Evolutionary conservation across 2,888 invertebrate genomes (phyloP).

Genomic region (Leptinotarsa tumamoca): DNA sequence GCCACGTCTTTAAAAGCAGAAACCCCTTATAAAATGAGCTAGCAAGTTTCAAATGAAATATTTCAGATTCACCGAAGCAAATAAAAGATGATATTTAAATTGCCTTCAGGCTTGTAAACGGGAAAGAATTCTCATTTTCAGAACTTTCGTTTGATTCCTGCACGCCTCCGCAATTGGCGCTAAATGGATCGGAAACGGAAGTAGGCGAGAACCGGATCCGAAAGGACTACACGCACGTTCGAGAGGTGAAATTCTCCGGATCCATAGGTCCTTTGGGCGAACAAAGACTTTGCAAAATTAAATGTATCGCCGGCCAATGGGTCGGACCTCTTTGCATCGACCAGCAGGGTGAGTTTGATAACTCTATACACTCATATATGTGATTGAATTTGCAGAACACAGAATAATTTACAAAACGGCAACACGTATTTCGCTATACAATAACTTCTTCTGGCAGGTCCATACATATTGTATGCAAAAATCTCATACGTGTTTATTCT

Average conservation of each 20-base stretch:
- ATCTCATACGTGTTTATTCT: too few relatives aligned
- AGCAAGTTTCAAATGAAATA: neutral
- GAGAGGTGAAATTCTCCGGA: constrained; percentile 80
- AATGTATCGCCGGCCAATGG: constrained; percentile 88
- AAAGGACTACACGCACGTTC: constrained; percentile 64
- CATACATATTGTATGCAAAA: too few relatives aligned
- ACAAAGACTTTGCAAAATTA: constrained; percentile 82
- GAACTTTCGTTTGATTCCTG: constrained; percentile 64
- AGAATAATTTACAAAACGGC: too few relatives aligned
- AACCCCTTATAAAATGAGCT: neutral
- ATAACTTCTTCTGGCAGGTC: too few relatives aligned
- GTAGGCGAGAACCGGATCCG: constrained; percentile 61
- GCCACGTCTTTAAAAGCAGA: neutral
- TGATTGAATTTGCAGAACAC: too few relatives aligned
- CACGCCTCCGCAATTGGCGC: constrained; percentile 64
- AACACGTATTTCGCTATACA: too few relatives aligned
- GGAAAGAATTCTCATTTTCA: constrained; percentile 40
- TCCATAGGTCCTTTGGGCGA: constrained; percentile 81
- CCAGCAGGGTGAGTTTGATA: constrained; percentile 73
- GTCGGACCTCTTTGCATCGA: constrained; percentile 84
- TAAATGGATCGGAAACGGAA: constrained; percentile 66
- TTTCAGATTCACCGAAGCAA: neutral
- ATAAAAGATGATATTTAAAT: neutral
- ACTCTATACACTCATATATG: neutral
- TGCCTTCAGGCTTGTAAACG: neutral